These are phyloP conservation scores for Pangasius djambal DNA, from an alignment of 2,797 vertebrate genomes.

Conservation along the genomic window DNA sequence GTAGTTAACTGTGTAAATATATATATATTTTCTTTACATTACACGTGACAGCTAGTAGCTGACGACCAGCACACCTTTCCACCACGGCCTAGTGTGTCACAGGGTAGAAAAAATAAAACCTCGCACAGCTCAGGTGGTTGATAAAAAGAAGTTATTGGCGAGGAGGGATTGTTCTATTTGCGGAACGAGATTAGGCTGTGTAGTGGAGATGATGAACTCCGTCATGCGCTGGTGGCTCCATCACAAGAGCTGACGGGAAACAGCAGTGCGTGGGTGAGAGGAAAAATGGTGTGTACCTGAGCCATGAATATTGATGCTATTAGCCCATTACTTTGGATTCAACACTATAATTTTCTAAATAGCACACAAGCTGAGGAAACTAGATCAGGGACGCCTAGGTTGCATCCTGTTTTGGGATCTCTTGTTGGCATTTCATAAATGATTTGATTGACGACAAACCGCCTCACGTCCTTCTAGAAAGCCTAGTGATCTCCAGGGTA, in stretches of 20 bases:
- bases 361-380: neutral
- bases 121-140: neutral
- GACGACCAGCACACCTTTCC: neutral
- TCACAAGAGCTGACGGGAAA: neutral
- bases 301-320: neutral
- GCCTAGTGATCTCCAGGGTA: neutral
- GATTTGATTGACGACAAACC: neutral
- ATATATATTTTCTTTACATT: neutral
- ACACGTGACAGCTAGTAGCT: neutral
- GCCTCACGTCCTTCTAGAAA: neutral
- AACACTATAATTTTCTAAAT: neutral
- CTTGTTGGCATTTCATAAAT: neutral
- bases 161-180: slow-evolving; percentile 32
- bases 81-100: neutral
- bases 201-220: slow-evolving; percentile 34
- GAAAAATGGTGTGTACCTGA: neutral
- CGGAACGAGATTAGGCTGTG: slow-evolving; percentile 29
- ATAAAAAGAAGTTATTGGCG: neutral
- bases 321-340: neutral
- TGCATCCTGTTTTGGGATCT: neutral
- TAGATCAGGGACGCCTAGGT: too few species aligned
- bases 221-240: slow-evolving; percentile 26
- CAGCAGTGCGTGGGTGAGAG: neutral
- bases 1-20: neutral
- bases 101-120: neutral